Percentiles rank a stretch among this genome's conserved stretches.
Conservation (phyloP, 2,888 invertebrate genomes). For the Eupithecia insigniata region DNA sequence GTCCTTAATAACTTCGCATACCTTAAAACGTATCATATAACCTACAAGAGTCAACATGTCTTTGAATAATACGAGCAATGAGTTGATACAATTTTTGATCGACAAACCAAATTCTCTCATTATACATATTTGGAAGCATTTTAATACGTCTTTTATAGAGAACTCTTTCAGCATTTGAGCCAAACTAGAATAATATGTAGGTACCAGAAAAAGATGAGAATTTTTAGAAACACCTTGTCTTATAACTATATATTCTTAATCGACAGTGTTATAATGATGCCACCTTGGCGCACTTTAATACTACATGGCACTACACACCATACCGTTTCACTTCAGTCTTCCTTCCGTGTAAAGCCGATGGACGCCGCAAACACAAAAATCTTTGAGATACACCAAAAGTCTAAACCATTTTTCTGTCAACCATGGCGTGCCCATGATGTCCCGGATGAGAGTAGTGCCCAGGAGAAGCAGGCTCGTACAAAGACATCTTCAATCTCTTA, state of each 20-base stretch:
- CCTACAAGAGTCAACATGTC: constrained; percentile 56
- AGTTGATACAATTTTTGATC: neutral
- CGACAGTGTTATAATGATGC: neutral
- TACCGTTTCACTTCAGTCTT: constrained; percentile 79
- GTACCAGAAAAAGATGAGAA: neutral
- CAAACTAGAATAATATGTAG: neutral
- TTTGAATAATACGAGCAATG: constrained; percentile 64
- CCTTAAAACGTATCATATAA: constrained; percentile 56
- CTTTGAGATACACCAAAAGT: constrained; percentile 20
- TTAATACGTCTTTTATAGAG: neutral
- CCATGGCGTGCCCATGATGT: constrained; percentile 77
- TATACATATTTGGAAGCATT: neutral
- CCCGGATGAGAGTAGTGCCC: constrained; percentile 85
- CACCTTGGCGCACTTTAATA: constrained; percentile 64
- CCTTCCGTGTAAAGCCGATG: constrained; percentile 57
- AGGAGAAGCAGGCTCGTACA: constrained; percentile 90
- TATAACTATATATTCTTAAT: neutral
- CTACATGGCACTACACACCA: constrained; percentile 82
- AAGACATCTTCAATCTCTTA: constrained; percentile 96
- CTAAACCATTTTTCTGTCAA: constrained; percentile 80
- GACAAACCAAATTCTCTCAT: neutral
- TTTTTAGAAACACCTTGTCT: neutral
- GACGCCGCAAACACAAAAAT: constrained; percentile 52
- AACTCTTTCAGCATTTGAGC: constrained; percentile 9
- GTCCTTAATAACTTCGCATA: constrained; percentile 43